A percentile compares a stretch with the other conserved stretches of the same genome.
Evolutionary conservation across 2,888 invertebrate genomes (phyloP).

Genomic region (Dendrolimus pini): DNA sequence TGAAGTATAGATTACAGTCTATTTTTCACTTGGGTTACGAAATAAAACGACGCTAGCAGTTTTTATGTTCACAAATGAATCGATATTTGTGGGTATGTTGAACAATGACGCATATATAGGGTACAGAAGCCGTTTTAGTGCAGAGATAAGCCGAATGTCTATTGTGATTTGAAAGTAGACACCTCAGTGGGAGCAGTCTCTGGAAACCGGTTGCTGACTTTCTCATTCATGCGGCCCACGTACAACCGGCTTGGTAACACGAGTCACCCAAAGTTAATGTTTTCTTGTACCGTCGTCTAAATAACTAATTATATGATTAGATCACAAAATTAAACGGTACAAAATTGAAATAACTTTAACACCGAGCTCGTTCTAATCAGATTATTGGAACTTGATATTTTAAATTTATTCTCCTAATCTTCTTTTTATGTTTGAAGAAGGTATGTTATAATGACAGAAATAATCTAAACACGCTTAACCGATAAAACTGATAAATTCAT

Average conservation of each 20-base stretch:
- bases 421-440: no score
- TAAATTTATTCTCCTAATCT: no score
- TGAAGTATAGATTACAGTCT: not conserved
- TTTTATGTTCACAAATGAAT: not conserved
- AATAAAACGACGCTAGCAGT: not conserved
- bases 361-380: not conserved
- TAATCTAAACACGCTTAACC: no score
- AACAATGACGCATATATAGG: conserved; percentile 12
- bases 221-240: conserved; percentile 68
- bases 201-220: conserved; percentile 66
- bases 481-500: no score
- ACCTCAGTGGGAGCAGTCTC: conserved; percentile 43
- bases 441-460: no score
- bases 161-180: conserved; percentile 75
- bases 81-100: not conserved
- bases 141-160: conserved; percentile 47
- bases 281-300: conserved; percentile 25
- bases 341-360: not conserved
- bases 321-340: conserved; percentile 15
- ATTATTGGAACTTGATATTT: no score
- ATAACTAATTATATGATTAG: conserved; percentile 31
- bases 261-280: conserved; percentile 10
- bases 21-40: not conserved
- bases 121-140: conserved; percentile 43
- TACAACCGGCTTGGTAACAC: conserved; percentile 27